These are phyloP conservation scores for Tympanoctomys barrerae DNA, from an alignment of 2,797 vertebrate species.

Conservation along the genomic window DNA sequence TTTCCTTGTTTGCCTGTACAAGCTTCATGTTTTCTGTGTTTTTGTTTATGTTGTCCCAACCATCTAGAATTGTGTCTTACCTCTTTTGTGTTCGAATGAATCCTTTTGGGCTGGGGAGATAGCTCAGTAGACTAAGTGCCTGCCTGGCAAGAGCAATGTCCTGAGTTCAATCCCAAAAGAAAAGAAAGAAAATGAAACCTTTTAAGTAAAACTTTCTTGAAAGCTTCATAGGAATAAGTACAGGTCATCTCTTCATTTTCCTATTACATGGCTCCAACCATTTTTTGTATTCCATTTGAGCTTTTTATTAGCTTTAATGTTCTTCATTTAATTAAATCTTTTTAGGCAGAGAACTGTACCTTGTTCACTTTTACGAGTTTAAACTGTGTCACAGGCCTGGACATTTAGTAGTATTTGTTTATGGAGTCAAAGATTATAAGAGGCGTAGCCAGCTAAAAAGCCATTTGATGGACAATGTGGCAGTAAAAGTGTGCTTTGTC, in stretches of 20 bases:
- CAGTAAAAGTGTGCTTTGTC: conserved; percentile 54
- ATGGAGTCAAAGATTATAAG: conserved; percentile 34
- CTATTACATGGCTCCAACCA: background rate
- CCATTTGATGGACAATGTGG: background rate
- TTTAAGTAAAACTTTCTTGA: conserved; percentile 34
- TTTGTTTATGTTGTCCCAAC: background rate
- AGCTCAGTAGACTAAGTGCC: too few relatives aligned
- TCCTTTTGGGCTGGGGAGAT: background rate
- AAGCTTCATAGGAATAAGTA: background rate
- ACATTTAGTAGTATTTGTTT: conserved; percentile 15
- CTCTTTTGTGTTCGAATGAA: conserved; percentile 5
- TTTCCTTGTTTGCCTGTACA: background rate
- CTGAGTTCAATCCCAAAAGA: too few relatives aligned
- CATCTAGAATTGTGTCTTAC: background rate
- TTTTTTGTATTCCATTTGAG: conserved; percentile 45
- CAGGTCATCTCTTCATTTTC: conserved; percentile 20
- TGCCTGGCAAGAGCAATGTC: too few relatives aligned
- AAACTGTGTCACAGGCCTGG: background rate
- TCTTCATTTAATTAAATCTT: background rate
- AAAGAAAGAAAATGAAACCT: background rate
- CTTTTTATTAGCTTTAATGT: background rate
- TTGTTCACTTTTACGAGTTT: background rate
- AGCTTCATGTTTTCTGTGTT: background rate
- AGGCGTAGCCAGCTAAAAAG: conserved; percentile 20
- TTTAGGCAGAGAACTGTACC: background rate